phyloP scores from a whole-genome alignment of 2,113 vertebrate species.

The Oncorhynchus kisutch region DNA sequence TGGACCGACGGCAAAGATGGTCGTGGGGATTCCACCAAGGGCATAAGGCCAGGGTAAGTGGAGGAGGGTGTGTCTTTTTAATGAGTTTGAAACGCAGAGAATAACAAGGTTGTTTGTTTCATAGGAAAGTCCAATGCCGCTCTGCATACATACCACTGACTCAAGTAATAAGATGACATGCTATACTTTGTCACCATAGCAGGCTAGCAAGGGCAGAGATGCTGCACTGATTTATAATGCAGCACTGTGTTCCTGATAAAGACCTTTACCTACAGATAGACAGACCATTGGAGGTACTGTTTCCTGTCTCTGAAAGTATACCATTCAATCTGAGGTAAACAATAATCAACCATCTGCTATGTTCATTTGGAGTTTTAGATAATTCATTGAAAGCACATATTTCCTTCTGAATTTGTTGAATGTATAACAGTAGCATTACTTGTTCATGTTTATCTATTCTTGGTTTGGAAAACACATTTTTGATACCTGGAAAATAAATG shows the following conservation, averaged over 20 bases:
- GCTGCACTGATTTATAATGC: neutral
- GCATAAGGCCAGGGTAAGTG: too few relatives aligned
- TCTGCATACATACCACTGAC: neutral
- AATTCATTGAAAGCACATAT: neutral
- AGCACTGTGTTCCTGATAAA: neutral
- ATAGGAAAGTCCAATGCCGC: neutral
- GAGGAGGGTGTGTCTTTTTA: too few relatives aligned
- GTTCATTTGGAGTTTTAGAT: neutral
- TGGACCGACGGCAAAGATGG: too few relatives aligned
- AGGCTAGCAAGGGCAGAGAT: neutral
- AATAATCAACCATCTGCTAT: neutral
- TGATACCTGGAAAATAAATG: too few relatives aligned
- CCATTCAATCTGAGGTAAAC: neutral
- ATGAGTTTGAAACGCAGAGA: too few relatives aligned
- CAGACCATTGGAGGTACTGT: too few relatives aligned
- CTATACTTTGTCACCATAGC: conserved; percentile 1
- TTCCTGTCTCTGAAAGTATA: neutral
- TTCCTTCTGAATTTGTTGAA: neutral
- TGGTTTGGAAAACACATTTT: too few relatives aligned
- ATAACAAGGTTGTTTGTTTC: neutral
- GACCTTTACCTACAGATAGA: neutral
- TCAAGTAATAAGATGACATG: neutral
- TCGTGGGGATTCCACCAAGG: too few relatives aligned
- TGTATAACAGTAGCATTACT: neutral
- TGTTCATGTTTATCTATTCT: neutral